phyloP scores from a whole-genome alignment of 2,888 invertebrate species.

The Oeneis ivallda region DNA sequence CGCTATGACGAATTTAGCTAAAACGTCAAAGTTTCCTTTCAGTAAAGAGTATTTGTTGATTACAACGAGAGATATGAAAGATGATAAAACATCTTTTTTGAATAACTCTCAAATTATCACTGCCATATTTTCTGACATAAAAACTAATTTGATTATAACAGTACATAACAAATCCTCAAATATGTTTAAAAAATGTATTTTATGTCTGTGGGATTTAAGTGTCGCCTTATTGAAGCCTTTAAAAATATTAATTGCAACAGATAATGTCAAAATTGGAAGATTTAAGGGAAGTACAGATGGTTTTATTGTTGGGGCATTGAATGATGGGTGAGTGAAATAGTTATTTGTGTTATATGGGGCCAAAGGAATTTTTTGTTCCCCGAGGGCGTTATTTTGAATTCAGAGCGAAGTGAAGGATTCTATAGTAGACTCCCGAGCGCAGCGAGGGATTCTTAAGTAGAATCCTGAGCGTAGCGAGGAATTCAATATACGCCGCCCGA shows the following conservation, averaged over 20 bases:
- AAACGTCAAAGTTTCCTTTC: constrained; percentile 58
- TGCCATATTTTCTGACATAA: constrained; percentile 59
- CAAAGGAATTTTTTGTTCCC: too few relatives aligned
- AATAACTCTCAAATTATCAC: constrained; percentile 54
- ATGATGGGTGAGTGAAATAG: constrained; percentile 61
- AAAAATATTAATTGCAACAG: constrained; percentile 63
- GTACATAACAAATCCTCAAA: constrained; percentile 53
- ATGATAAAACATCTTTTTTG: constrained; percentile 49
- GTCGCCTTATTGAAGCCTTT: constrained; percentile 58
- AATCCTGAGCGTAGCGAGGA: too few relatives aligned
- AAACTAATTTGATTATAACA: constrained; percentile 61
- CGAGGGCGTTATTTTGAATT: too few relatives aligned
- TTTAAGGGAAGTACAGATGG: constrained; percentile 64
- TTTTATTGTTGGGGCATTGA: constrained; percentile 64
- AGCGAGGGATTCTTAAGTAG: too few relatives aligned
- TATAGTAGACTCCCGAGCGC: too few relatives aligned
- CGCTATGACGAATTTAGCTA: constrained; percentile 49
- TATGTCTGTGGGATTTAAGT: constrained; percentile 71
- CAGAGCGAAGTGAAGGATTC: too few relatives aligned
- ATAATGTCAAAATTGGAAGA: constrained; percentile 58
- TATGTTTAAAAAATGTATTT: constrained; percentile 48
- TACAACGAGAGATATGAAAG: constrained; percentile 45
- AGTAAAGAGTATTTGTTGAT: constrained; percentile 63
- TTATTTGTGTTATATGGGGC: too few relatives aligned
- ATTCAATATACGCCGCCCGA: too few relatives aligned